Evolutionary conservation across 2,113 vertebrate species (phyloP), one percentile per base, ranked within the genome.

Genomic region (Haplochromis burtoni): DNA sequence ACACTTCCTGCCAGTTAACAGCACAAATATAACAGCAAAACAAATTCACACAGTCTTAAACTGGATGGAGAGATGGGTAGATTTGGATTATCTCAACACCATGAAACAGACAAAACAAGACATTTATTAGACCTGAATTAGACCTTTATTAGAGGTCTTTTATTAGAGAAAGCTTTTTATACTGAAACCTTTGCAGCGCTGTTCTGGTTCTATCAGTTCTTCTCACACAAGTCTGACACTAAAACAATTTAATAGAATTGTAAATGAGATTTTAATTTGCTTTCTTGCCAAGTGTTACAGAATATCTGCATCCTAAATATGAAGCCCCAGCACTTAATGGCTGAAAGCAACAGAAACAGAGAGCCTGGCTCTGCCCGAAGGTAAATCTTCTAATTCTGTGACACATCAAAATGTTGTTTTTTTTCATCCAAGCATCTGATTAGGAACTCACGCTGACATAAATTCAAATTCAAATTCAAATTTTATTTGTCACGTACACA

Each of bases 41-140:
- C 89, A 94, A 97, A 97, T 97, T 96, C 97, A 94, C 35, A 42
- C 68, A 71, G 86, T 86, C 87, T 91, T 63, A n/a, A 29, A 33
- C 49, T 53, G 81, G 55, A 85, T 76, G 47, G 80, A 71, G 57
- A 68, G 38, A 71, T 31, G 73, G 87, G 51, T 19, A 54, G 40
- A 83, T 79, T 21, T 81, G 12, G 21, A 63, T 84, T 80, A 78
- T 84, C 31, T 49, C 40, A 84, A 59, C 16, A 82, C 17, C 14
- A 49, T 82, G 26, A 88, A 85, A 73, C 68, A 83, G 17, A 80
- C 45, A 55, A 2, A 38, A 76, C 71, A 76, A 76, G 71, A 76
- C 42, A 26, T 76, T 47, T 71, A 71, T 71, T 71, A 71, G 66
- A 21, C 33, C 63, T 68, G 63, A 21, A 68, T 38, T 68, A 45